phyloP scores from a whole-genome alignment of 37 sponge, comb jelly and placozoan genomes.

The Cladorhizidae sp. region DNA sequence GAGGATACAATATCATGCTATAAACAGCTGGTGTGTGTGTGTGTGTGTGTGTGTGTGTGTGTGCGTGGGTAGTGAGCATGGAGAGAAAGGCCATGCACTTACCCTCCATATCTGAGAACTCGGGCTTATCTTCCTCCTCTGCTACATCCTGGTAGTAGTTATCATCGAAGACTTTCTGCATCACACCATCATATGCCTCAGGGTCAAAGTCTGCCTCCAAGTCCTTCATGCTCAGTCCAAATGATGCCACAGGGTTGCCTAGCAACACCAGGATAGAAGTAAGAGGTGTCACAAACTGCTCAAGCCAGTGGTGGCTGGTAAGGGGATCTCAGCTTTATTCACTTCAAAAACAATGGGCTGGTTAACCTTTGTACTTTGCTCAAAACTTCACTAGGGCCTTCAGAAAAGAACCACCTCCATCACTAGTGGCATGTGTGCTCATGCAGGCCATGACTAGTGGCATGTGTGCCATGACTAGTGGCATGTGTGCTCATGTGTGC shows the following conservation, averaged over 20 bases:
- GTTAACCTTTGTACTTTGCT: too few species aligned
- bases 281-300: too few species aligned
- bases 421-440: too few species aligned
- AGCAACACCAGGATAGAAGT: background rate
- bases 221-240: constrained; percentile 79
- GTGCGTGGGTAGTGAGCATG: background rate
- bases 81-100: background rate
- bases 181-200: constrained; percentile 71
- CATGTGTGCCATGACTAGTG: too few species aligned
- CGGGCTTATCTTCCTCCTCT: constrained; percentile 69
- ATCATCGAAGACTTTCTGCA: constrained; percentile 68
- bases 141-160: constrained; percentile 63
- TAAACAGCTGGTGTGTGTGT: background rate
- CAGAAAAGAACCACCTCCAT: too few species aligned
- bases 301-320: too few species aligned
- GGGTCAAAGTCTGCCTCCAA: constrained; percentile 90
- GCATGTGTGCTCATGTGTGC: too few species aligned
- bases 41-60: background rate
- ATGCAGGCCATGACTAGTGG: too few species aligned
- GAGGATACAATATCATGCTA: background rate
- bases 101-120: constrained; percentile 72
- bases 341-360: too few species aligned
- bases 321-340: too few species aligned
- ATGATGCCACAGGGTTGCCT: constrained; percentile 61
- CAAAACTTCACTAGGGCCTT: too few species aligned